phyloP scores from a whole-genome alignment of 35 echinoderm and acorn worm species.

The Ophiothrix spiculata region DNA sequence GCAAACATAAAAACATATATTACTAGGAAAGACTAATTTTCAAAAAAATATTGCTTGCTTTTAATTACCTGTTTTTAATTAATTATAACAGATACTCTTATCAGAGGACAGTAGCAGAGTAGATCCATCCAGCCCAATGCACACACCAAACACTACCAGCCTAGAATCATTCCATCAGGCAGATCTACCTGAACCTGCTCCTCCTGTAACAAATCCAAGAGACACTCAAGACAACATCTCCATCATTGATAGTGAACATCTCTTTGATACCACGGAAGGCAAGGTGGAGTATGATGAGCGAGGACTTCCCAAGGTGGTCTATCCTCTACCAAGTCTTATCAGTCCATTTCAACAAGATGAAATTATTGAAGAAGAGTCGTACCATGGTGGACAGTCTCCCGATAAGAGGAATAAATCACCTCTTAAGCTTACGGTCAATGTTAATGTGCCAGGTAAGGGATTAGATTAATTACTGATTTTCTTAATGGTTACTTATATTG shows the following conservation, averaged over 20 bases:
- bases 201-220: not conserved
- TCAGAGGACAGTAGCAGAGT: not conserved
- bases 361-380: constrained; percentile 48
- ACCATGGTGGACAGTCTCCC: constrained; percentile 30
- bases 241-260: not conserved
- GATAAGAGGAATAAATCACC: constrained; percentile 27
- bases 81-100: not conserved
- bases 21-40: too few relatives aligned
- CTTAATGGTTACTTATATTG: too few relatives aligned
- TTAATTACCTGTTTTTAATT: not conserved
- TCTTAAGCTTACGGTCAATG: constrained; percentile 43
- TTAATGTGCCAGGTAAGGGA: constrained; percentile 30
- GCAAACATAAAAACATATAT: too few relatives aligned
- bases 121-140: not conserved
- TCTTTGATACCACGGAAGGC: not conserved
- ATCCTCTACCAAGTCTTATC: constrained; percentile 33
- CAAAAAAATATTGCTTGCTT: too few relatives aligned
- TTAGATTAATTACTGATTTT: too few relatives aligned
- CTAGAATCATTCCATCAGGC: not conserved
- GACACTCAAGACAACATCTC: not conserved
- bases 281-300: not conserved
- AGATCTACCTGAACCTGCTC: not conserved
- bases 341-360: not conserved
- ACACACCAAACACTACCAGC: not conserved
- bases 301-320: constrained; percentile 32